Conservation (phyloP, 2,888 invertebrate genomes). For the Anthrax anthrax region DNA sequence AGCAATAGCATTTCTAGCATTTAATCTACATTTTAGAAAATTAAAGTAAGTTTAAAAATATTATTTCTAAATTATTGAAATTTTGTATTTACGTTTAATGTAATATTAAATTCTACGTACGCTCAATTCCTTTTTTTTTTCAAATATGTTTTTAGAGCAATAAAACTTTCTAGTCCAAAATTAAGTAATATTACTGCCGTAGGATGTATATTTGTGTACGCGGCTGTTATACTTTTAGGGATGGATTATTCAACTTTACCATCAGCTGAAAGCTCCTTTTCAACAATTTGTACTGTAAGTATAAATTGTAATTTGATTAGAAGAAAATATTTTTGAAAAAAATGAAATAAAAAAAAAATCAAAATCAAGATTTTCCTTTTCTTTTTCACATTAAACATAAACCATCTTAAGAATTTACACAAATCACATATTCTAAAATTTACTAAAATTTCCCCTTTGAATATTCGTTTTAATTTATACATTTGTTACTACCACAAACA, state of each 20-base stretch:
- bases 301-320: too few species aligned
- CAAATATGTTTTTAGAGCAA: constrained; percentile 43
- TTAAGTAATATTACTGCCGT: constrained; percentile 84
- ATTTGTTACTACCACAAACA: too few species aligned
- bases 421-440: too few species aligned
- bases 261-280: constrained; percentile 52
- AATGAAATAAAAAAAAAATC: too few species aligned
- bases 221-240: constrained; percentile 72
- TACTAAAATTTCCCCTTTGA: too few species aligned
- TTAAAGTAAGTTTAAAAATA: constrained; percentile 46
- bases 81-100: too few species aligned
- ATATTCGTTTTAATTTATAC: too few species aligned
- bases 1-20: constrained; percentile 60
- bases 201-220: constrained; percentile 82
- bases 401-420: too few species aligned
- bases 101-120: not conserved
- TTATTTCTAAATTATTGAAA: too few species aligned
- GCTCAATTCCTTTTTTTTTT: constrained; percentile 8
- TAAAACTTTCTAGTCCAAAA: constrained; percentile 83
- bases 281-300: constrained; percentile 76
- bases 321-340: too few species aligned
- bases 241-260: constrained; percentile 68
- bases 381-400: too few species aligned
- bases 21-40: constrained; percentile 70
- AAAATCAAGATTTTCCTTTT: too few species aligned